Base-by-base conservation (phyloP, 1,140 invertebrate species). In the Calliphora vicina region DNA sequence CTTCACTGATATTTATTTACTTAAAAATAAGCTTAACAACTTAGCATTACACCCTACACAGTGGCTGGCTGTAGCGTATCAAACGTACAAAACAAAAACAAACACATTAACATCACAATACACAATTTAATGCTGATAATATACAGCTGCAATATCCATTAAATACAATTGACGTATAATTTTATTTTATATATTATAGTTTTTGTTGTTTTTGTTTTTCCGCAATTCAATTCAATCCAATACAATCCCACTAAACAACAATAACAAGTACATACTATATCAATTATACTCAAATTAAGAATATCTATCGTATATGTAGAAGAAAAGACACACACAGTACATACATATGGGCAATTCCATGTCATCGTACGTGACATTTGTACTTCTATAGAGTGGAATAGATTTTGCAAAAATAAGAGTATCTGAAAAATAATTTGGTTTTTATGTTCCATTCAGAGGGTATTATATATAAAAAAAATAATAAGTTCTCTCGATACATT, bases 81-180 rank as follows among this genome's bases (percentile, higher is more conserved):
- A n/a, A n/a, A n/a, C 9, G 35, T 42, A 27, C n/a, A 35, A 15
- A 76, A 42, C 73, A 45, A 78, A 43, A 78, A 43, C 29, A 43
- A 23, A 78, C 35, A 17, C 15, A 72, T 74, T 35, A 43, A 27
- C 74, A 78, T 78, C 35, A 43, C 35, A n/a, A 43, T 29, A 29
- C 2, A 78, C 74, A 78, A 78, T 78, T 67, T 67, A 67, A 67
- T 67, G n/a, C 61, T 67, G 23, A 67, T 17, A 67, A 23, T 67
- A 20, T 78, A 43, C 74, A 43, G n/a, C 35, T 78, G 42, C 35
- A 78, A 78, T 25, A 43, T 78, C 74, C 35, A 78, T 78, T 78
- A 78, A 78, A 78, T 45, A 43, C 74, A 78, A 76, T 78, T 78
- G 74, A 78, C 74, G 74, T 78, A 76, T 76, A 57, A 57, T n/a